phyloP scores from a whole-genome alignment of 2,888 invertebrate genomes.

The Hydropsyche betteni region DNA sequence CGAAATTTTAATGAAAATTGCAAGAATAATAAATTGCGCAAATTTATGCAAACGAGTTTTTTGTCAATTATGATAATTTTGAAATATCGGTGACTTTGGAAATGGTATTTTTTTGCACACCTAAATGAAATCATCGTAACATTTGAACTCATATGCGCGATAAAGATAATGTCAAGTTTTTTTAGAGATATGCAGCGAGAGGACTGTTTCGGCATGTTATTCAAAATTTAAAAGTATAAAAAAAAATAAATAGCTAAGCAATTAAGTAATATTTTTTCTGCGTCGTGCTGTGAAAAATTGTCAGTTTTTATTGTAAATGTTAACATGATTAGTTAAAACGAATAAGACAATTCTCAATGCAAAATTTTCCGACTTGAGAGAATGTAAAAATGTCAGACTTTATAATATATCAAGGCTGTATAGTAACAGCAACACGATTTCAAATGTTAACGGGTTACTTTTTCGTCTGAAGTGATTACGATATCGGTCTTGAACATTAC shows the following conservation, averaged over 20 bases:
- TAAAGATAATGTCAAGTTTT: no score
- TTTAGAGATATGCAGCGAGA: no score
- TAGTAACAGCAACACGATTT: slow-evolving; percentile 33
- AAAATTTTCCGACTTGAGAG: background rate
- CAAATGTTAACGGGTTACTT: slow-evolving; percentile 44
- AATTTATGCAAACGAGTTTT: no score
- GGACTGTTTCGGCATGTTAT: no score
- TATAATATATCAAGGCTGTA: slow-evolving; percentile 42
- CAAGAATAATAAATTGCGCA: slow-evolving; percentile 21
- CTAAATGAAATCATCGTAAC: no score
- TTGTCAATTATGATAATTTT: no score
- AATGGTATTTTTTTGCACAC: no score
- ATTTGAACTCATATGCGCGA: no score
- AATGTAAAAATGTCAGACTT: slow-evolving; percentile 43
- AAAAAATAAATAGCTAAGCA: background rate
- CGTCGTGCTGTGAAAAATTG: background rate
- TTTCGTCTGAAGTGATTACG: slow-evolving; percentile 35
- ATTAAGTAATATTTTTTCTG: background rate
- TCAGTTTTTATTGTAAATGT: background rate
- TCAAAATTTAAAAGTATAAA: no score
- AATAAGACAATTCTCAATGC: no score
- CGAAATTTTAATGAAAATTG: background rate
- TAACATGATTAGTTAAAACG: background rate
- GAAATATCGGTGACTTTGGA: no score
- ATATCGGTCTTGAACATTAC: slow-evolving; percentile 20